These are phyloP conservation scores for Prolemur simus DNA, from an alignment of 2,113 vertebrate genomes.

Conservation along the genomic window DNA sequence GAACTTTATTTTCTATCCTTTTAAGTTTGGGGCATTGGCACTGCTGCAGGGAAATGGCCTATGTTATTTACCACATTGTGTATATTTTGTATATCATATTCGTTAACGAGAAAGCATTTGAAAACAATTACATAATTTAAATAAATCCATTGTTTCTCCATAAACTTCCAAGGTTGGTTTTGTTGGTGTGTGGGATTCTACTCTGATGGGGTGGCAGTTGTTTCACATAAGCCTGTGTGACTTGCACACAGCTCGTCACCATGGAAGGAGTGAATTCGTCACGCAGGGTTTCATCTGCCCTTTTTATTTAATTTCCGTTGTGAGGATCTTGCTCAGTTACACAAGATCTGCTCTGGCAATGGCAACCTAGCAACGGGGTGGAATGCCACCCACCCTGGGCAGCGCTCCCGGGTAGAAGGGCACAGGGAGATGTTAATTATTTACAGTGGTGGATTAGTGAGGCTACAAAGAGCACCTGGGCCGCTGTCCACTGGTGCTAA, in stretches of 20 bases:
- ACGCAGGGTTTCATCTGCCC: constrained; percentile 73
- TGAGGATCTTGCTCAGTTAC: constrained; percentile 69
- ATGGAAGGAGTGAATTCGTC: constrained; percentile 79
- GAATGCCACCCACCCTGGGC: neutral
- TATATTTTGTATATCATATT: neutral
- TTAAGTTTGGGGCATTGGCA: neutral
- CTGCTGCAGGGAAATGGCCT: neutral
- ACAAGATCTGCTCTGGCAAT: constrained; percentile 70
- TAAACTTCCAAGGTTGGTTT: constrained; percentile 5
- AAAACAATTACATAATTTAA: neutral
- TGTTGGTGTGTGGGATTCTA: constrained; percentile 73
- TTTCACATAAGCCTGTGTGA: constrained; percentile 78
- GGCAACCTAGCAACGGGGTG: constrained; percentile 79
- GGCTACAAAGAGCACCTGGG: neutral
- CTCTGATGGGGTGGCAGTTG: constrained; percentile 73
- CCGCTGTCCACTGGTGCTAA: neutral
- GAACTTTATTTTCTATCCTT: neutral
- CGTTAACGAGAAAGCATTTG: neutral
- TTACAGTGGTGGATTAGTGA: constrained; percentile 63
- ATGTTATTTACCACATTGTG: neutral
- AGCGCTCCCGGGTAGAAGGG: neutral
- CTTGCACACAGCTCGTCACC: constrained; percentile 77
- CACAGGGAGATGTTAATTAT: constrained; percentile 72
- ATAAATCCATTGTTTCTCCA: neutral
- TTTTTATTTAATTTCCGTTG: constrained; percentile 77